Evolutionary conservation across 2,888 invertebrate genomes (phyloP).

Genomic region (Pandemis cinnamomeana): DNA sequence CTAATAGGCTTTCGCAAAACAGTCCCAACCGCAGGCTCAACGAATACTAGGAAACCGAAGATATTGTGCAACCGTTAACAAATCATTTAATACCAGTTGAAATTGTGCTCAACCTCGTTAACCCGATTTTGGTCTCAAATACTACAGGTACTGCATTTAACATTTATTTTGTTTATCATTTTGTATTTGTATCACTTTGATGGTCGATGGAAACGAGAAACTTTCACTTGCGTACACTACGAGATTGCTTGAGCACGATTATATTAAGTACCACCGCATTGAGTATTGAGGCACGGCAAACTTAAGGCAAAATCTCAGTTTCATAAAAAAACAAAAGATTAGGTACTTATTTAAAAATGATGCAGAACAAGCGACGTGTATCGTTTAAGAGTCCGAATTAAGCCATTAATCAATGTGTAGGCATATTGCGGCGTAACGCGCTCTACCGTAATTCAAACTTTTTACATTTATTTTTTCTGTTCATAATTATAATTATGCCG

Average conservation of each 20-base stretch:
- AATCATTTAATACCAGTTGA: slow-evolving; percentile 5
- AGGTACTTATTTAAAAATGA: not conserved
- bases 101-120: not conserved
- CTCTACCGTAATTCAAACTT: slow-evolving; percentile 9
- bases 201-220: not conserved
- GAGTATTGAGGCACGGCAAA: not conserved
- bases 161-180: not conserved
- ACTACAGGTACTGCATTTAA: not conserved
- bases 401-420: slow-evolving; percentile 31
- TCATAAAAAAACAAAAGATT: no score
- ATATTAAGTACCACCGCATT: not conserved
- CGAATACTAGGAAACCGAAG: slow-evolving; percentile 61
- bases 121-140: not conserved
- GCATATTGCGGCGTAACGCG: slow-evolving; percentile 7
- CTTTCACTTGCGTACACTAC: slow-evolving; percentile 11
- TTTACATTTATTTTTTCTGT: slow-evolving; percentile 4
- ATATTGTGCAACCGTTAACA: slow-evolving; percentile 47
- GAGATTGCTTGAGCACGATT: not conserved
- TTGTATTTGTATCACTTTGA: not conserved
- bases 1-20: slow-evolving; percentile 59
- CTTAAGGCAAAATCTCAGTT: no score
- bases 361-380: slow-evolving; percentile 10
- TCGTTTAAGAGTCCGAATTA: slow-evolving; percentile 27
- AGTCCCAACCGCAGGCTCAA: slow-evolving; percentile 56
- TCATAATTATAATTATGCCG: slow-evolving; percentile 2